phyloP scores from a whole-genome alignment of 2,113 vertebrate species.

The Menura novaehollandiae region DNA sequence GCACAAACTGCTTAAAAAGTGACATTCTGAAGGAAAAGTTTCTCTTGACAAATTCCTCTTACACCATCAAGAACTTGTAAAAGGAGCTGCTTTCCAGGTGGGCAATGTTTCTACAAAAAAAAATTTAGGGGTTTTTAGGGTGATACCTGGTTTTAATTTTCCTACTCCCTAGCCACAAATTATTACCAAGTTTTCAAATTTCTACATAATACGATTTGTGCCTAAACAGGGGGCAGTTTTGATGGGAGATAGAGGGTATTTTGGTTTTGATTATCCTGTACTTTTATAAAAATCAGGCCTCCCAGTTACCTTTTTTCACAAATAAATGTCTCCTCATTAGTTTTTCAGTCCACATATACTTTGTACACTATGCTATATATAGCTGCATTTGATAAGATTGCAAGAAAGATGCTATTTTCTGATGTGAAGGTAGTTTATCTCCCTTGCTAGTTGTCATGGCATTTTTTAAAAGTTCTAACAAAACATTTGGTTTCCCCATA shows the following conservation, averaged over 20 bases:
- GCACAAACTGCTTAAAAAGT: neutral
- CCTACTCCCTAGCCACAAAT: neutral
- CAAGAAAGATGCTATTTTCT: conserved; percentile 42
- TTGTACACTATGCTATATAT: neutral
- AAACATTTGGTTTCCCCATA: neutral
- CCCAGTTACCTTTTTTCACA: neutral
- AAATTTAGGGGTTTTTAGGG: neutral
- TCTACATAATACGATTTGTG: neutral
- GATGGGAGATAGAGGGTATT: neutral
- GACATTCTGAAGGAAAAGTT: neutral
- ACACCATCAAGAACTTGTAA: neutral
- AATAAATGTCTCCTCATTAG: neutral
- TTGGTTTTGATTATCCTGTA: neutral
- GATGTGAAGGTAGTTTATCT: conserved; percentile 28
- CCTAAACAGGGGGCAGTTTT: neutral
- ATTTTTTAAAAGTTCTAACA: conserved; percentile 36
- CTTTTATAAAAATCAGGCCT: neutral
- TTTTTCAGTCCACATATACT: neutral
- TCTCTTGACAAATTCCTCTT: neutral
- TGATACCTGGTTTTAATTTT: neutral
- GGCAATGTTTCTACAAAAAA: neutral
- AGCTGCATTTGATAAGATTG: conserved; percentile 6
- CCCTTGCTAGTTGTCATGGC: neutral
- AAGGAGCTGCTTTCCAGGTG: neutral
- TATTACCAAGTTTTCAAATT: neutral